Percentiles rank a stretch among this genome's conserved stretches.
These are phyloP conservation scores for Idaea aversata DNA, from an alignment of 2,888 invertebrate species.

Conservation along the genomic window DNA sequence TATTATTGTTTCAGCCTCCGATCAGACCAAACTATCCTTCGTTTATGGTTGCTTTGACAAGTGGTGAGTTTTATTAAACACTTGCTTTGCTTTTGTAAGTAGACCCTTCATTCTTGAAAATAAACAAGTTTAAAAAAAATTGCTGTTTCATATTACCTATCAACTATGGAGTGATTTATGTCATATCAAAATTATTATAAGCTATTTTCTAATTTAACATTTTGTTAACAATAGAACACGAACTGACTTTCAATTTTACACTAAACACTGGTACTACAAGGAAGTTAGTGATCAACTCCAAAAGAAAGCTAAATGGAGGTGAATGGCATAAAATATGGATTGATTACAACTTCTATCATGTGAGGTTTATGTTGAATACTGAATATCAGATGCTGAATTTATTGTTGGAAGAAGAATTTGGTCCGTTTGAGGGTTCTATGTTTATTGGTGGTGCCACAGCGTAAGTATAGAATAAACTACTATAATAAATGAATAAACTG, in stretches of 20 bases:
- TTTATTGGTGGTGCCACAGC: slow-evolving; percentile 95
- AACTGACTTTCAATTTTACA: slow-evolving; percentile 93
- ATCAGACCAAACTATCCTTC: slow-evolving; percentile 93
- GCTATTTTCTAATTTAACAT: neutral
- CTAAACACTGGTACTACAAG: slow-evolving; percentile 90
- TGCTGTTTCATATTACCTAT: too few relatives aligned
- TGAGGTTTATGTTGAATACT: slow-evolving; percentile 94
- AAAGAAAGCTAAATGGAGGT: slow-evolving; percentile 91
- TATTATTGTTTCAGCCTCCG: slow-evolving; percentile 94
- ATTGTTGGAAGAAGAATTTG: slow-evolving; percentile 91
- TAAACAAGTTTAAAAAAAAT: too few relatives aligned
- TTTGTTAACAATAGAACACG: slow-evolving; percentile 81
- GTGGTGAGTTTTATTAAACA: slow-evolving; percentile 73
- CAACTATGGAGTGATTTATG: too few relatives aligned
- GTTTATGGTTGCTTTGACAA: slow-evolving; percentile 94
- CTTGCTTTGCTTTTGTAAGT: too few relatives aligned
- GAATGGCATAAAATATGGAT: slow-evolving; percentile 99
- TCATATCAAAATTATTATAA: too few relatives aligned
- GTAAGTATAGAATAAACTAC: slow-evolving; percentile 77
- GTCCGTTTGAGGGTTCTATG: slow-evolving; percentile 95
- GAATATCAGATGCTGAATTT: slow-evolving; percentile 94
- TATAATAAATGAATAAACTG: neutral
- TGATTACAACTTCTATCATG: slow-evolving; percentile 96
- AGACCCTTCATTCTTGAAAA: too few relatives aligned
- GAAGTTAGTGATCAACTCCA: slow-evolving; percentile 90